Base-by-base conservation (phyloP, 2,888 invertebrate genomes). In the Meteorus cinctellus region DNA sequence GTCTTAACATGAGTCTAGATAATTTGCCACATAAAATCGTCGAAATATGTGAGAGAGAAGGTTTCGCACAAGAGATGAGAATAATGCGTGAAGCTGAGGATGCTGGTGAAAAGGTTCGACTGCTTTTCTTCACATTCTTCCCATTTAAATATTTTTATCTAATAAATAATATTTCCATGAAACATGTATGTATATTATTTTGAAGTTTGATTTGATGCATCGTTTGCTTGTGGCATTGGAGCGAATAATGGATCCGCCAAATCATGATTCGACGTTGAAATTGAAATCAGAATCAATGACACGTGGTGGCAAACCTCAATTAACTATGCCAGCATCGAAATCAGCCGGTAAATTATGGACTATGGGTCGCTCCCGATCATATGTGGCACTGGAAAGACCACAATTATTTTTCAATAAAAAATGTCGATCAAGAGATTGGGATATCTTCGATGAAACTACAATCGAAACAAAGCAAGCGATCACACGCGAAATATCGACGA, bases 31-130 rank as follows among this genome's bases (percentile, higher is more conserved):
- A 90, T 77, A 90, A 91, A 6, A 89, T 91, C 77, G 92, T 94
- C 1, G 89, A 90, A 67, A 81, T 82, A 74, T 91, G 92, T 63
- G 91, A 93, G 82, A 89, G 86, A 65, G 91, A 91, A 75, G 92
- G 90, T 75, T 91, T 92, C 78, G 86, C 89, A 16, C 90, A 90
- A 71, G 92, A 93, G 83, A 89, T 90, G 55, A 88, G 85, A 71
- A 90, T 91, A 74, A 90, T 91, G 86, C 91, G 89, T 77, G 90
- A 90, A 74, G 93, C 93, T 0, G 90, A 91, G 74, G 88, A 90
- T 29, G 94, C 94, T 3, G 91, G 92, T 2, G 91, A 89, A 74
- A 93, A 94, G 87, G 90, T 94, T 69, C 86, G 90, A 36, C 89
- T 45, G n/a, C 8, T 14, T 27, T 29, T 8, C 1, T 19, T 41